Evolutionary conservation across 2,797 vertebrate species (phyloP).

Genomic region (Bradypodion ventrale): DNA sequence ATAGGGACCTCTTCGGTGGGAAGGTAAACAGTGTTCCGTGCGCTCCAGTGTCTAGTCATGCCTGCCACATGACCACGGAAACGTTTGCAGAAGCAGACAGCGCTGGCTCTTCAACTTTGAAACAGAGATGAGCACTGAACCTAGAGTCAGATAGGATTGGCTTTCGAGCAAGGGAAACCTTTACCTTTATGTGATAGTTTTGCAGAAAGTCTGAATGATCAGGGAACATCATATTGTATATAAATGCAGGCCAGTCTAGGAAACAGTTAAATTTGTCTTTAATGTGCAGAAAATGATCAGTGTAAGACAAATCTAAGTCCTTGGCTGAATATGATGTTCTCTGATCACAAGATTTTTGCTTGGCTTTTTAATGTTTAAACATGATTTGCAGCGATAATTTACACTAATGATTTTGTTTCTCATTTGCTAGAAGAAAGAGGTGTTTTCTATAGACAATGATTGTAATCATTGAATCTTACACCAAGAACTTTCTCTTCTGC

Average conservation of each 20-base stretch:
- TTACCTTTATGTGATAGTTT: neutral
- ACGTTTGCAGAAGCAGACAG: too few relatives aligned
- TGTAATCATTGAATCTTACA: constrained; percentile 41
- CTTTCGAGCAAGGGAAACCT: too few relatives aligned
- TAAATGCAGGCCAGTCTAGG: neutral
- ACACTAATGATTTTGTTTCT: constrained; percentile 4
- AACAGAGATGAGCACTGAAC: too few relatives aligned
- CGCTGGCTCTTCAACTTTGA: too few relatives aligned
- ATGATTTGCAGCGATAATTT: constrained; percentile 37
- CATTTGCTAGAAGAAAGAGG: neutral
- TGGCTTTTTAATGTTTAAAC: constrained; percentile 41
- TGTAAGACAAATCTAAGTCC: neutral
- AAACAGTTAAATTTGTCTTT: neutral
- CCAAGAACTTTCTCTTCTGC: constrained; percentile 19
- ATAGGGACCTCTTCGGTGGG: too few relatives aligned
- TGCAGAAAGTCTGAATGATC: neutral
- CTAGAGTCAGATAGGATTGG: too few relatives aligned
- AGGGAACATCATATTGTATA: neutral
- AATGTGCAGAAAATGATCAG: too few relatives aligned
- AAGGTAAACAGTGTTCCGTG: too few relatives aligned
- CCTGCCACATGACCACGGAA: too few relatives aligned
- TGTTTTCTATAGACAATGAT: constrained; percentile 21
- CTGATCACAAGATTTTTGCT: constrained; percentile 52
- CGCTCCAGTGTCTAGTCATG: too few relatives aligned
- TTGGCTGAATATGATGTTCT: constrained; percentile 1